Conservation (phyloP, 1,140 invertebrate genomes). For the Drosophila azteca region DNA sequence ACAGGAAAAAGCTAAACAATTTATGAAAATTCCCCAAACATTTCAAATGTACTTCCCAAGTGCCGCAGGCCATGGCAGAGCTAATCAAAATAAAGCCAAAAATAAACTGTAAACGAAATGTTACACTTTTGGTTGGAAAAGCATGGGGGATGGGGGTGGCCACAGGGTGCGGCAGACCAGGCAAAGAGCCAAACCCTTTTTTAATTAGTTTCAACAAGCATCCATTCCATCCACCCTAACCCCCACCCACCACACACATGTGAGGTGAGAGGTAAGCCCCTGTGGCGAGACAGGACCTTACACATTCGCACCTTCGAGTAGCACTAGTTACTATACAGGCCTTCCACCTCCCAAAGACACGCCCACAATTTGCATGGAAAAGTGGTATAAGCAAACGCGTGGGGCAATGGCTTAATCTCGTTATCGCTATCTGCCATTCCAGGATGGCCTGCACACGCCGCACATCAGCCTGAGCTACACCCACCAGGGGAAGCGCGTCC, state of each 20-base stretch:
- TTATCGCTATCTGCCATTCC: constrained; percentile 75
- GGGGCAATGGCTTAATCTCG: constrained; percentile 46
- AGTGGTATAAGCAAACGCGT: constrained; percentile 42
- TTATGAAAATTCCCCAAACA: constrained; percentile 3
- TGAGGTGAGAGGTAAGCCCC: background rate
- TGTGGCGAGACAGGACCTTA: constrained; percentile 29
- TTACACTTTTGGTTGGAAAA: constrained; percentile 2
- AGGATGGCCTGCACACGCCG: constrained; percentile 88
- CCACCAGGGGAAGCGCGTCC: constrained; percentile 87
- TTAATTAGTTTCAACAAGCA: constrained; percentile 67
- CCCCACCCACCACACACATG: background rate
- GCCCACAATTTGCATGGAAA: constrained; percentile 64
- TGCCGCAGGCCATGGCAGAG: background rate
- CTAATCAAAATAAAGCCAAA: constrained; percentile 18
- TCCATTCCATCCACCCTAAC: background rate
- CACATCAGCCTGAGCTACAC: constrained; percentile 88
- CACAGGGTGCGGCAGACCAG: background rate
- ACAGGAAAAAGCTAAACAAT: no score
- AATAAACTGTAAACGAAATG: constrained; percentile 12
- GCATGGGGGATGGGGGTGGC: background rate
- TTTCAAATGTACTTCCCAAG: constrained; percentile 5
- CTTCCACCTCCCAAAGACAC: constrained; percentile 3
- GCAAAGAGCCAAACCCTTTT: constrained; percentile 49
- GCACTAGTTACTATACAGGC: no score
- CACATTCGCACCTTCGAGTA: constrained; percentile 59